Conservation (phyloP, 2,797 vertebrate genomes). For the Catamblyrhynchus diadema region DNA sequence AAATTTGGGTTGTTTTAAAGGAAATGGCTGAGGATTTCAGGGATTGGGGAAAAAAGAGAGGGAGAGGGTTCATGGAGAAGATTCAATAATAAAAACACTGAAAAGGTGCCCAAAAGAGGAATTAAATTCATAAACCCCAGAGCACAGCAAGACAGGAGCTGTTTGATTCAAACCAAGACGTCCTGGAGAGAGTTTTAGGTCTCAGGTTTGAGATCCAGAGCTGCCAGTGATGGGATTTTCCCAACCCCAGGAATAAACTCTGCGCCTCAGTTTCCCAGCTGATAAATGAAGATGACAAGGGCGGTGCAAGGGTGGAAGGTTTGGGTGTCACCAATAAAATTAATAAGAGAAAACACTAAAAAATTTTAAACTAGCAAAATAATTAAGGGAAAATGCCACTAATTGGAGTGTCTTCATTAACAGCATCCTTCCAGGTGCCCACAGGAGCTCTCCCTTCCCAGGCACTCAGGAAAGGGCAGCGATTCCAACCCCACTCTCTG, state of each 20-base stretch:
- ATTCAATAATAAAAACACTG: neutral
- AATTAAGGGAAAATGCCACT: neutral
- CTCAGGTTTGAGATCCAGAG: neutral
- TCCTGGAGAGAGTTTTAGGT: fast-evolving
- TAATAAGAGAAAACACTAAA: fast-evolving
- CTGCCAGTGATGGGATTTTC: neutral
- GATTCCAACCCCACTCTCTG: neutral
- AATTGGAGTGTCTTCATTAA: neutral
- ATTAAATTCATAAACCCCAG: neutral
- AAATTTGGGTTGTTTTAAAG: neutral
- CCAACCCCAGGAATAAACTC: fast-evolving
- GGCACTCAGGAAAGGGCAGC: neutral
- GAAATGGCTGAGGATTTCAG: neutral
- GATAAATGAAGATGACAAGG: fast-evolving
- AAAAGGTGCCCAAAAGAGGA: neutral
- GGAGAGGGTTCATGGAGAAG: neutral
- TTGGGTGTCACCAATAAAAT: neutral
- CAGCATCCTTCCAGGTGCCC: neutral
- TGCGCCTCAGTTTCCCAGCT: neutral
- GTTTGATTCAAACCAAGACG: neutral
- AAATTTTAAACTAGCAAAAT: neutral
- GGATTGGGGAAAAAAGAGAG: neutral
- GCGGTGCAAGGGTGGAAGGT: fast-evolving
- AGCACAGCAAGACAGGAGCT: neutral
- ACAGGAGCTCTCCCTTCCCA: neutral